Base-by-base conservation (phyloP, 2,113 vertebrate species). In the Anhinga anhinga region DNA sequence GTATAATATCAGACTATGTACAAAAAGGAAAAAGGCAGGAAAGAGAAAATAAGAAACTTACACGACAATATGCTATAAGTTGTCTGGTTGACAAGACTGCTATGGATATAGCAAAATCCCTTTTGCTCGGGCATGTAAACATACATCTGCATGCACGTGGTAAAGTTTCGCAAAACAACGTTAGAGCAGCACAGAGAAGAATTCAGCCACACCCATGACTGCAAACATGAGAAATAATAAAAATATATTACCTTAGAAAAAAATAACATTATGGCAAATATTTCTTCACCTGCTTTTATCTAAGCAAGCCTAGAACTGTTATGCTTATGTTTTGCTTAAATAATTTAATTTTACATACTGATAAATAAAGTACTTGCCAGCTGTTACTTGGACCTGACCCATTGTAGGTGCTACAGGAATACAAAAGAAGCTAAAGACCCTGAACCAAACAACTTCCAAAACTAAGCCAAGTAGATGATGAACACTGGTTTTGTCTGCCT, bases 1-100 rank as follows among this genome's bases (percentile, higher is more conserved):
- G 98, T 95, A 99, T 98, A 72, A 99, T 98, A 94, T 99, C 99
- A 49, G 99, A 99, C 99, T 99, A 61, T 1, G 12, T 30, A 40
- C 27, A 94, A 80, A 92, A 86, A 22, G 19, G 11, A 83, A 32
- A 84, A 78, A 56, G 32, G 13, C 0, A 2, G 8, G 20, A 73
- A 92, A 56, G 13, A 86, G 1, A 61, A 29, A 61, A 29, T 49
- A 71, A 91, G 55, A 80, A 74, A 82, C 32, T 56, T 15, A 25
- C 3, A 50, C n/a, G 9, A 52, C 27, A 88, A 25, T 38, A 27
- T 22, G 8, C 42, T 34, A 30, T 1, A 67, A 90, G 21, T 13
- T 49, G 14, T 50, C 38, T 62, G 18, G 19, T 14, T 56, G 34
- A 79, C 30, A 83, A 44, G 0, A 10, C 63, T 79, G 7, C 49